Evolutionary conservation across 2,113 vertebrate species (phyloP).

Genomic region (Phyllostomus discolor): DNA sequence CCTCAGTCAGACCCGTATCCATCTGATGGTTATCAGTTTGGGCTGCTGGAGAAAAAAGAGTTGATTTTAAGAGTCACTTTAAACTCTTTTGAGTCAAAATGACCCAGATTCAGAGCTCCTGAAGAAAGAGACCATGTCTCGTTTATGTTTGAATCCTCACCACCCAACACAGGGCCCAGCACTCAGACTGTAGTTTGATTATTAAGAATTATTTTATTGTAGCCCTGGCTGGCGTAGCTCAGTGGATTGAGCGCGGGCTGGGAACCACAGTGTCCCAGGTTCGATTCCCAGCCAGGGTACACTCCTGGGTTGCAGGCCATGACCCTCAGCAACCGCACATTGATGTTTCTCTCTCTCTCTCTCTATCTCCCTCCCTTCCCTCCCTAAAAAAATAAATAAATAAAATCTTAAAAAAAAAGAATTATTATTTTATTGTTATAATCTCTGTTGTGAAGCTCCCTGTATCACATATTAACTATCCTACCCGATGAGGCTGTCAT

Average conservation of each 20-base stretch:
- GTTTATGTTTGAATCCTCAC: not conserved
- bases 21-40: fast-evolving
- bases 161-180: not conserved
- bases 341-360: too few species aligned
- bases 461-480: not conserved
- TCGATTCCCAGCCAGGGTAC: too few species aligned
- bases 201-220: not conserved
- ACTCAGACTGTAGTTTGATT: not conserved
- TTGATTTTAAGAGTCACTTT: not conserved
- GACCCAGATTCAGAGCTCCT: not conserved
- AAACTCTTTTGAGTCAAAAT: not conserved
- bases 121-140: not conserved
- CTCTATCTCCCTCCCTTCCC: too few species aligned
- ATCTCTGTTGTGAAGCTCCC: not conserved
- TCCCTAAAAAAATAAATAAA: too few species aligned
- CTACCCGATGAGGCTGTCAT: not conserved
- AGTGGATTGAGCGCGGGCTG: too few species aligned
- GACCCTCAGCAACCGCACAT: too few species aligned
- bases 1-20: not conserved
- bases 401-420: too few species aligned
- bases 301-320: too few species aligned
- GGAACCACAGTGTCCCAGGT: too few species aligned
- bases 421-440: not conserved
- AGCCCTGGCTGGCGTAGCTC: too few species aligned
- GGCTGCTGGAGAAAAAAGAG: not conserved